Base-by-base conservation (phyloP, 1,140 invertebrate species). In the Papilio polytes region DNA sequence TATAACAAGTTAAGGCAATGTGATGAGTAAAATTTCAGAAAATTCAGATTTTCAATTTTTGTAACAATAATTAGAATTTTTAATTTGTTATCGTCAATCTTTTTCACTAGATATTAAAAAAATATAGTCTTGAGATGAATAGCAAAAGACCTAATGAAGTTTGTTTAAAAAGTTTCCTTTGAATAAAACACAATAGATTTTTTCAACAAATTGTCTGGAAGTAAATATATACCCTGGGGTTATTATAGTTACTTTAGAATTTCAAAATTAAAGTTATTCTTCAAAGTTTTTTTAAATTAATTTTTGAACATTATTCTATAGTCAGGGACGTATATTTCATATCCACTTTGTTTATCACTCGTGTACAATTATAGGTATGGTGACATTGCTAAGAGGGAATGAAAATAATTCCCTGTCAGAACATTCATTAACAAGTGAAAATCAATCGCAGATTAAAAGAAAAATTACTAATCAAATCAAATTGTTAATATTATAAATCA, bases 111-210 rank as follows among this genome's bases (percentile, higher is more conserved):
- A 31, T 66, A 26, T 26, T 18, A 26, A 66, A 66, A 63, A 66
- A 66, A 15, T 31, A 66, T 22, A 66, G 26, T 66, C 63, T 66
- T 66, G 36, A 66, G 63, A 31, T 66, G 63, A 66, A 66, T 66
- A 66, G 63, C 63, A 66, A 20, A 66, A 66, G 22, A 31, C 26
- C 22, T 31, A 66, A 66, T 66, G 63, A 66, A 66, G 22, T 66
- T 66, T 66, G 63, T 66, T 66, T 66, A 66, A 66, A 66, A 66
- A 66, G 22, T 66, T 66, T 66, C 26, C 63, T 66, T 66, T 66
- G 63, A 66, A 31, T 66, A 66, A 31, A 66, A 26, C 22, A 66
- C 63, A 66, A 66, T 66, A 66, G 63, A 66, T 31, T 66, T 66
- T 63, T 59, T 26, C 31, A 66, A 66, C 10, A 66, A 66, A 66